Conservation (phyloP, 1,140 invertebrate genomes). For the Nephila pilipes region DNA sequence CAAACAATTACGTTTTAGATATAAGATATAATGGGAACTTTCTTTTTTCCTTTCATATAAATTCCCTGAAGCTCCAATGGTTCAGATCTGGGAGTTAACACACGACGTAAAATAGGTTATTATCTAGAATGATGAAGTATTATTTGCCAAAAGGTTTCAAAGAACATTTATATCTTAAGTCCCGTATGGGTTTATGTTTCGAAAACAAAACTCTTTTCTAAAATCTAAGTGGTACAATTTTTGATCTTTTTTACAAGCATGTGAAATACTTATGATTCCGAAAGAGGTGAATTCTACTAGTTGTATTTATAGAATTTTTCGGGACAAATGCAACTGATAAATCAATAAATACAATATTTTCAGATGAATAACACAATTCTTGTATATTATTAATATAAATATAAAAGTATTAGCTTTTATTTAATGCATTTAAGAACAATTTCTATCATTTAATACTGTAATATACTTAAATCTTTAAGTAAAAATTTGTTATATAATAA, state of each 20-base stretch:
- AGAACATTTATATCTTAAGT: neutral
- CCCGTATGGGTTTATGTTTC: slow-evolving; percentile 30
- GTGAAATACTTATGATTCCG: no score
- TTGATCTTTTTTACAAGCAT: slow-evolving; percentile 16
- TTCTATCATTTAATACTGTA: no score
- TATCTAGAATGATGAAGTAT: slow-evolving; percentile 42
- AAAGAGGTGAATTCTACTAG: no score
- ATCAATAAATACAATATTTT: no score
- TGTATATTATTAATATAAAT: no score
- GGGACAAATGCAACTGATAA: no score
- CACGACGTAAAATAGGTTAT: slow-evolving; percentile 59
- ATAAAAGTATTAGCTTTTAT: no score
- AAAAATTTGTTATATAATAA: no score
- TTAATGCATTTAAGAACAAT: no score
- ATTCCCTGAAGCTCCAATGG: neutral
- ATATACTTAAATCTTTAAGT: no score
- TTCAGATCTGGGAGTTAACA: slow-evolving; percentile 46
- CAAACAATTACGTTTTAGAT: neutral
- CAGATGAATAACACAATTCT: no score
- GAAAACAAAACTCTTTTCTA: neutral
- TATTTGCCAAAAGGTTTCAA: neutral
- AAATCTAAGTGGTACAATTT: slow-evolving; percentile 20
- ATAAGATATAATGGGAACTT: neutral
- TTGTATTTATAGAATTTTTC: no score
- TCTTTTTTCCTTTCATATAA: neutral